Percentiles rank a stretch among this genome's conserved stretches.
Evolutionary conservation across 2,888 invertebrate species (phyloP).

Genomic region (Melangyna quadrimaculata): DNA sequence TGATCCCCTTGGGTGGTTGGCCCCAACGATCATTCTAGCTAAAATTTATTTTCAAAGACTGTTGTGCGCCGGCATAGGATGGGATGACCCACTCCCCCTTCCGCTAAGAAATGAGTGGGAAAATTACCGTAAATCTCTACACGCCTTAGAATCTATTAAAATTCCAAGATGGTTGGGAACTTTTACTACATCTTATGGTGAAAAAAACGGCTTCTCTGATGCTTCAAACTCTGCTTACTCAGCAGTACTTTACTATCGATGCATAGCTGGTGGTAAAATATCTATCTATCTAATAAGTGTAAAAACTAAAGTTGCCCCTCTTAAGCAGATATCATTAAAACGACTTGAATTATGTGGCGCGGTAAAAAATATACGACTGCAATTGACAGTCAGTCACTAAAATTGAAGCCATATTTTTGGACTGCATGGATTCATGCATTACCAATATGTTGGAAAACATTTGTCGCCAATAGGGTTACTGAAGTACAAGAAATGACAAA

Average conservation of each 20-base stretch:
- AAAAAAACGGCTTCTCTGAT: slow-evolving; percentile 45
- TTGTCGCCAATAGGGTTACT: not conserved
- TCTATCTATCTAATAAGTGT: not conserved
- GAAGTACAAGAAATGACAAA: not conserved
- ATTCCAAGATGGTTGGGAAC: slow-evolving; percentile 36
- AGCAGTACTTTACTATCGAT: slow-evolving; percentile 43
- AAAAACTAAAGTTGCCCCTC: slow-evolving; percentile 25
- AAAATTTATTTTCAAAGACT: not conserved
- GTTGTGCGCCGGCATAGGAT: not conserved
- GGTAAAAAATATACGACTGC: not conserved
- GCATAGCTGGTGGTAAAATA: not conserved
- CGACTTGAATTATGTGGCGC: slow-evolving; percentile 72
- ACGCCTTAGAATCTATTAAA: slow-evolving; percentile 2
- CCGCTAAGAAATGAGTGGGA: not conserved
- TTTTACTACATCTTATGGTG: not conserved
- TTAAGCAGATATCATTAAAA: slow-evolving; percentile 34
- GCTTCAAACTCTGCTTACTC: slow-evolving; percentile 45
- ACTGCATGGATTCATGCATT: slow-evolving; percentile 52
- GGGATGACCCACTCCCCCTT: slow-evolving; percentile 3
- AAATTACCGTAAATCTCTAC: not conserved
- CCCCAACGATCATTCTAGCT: not conserved
- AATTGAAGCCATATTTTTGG: not conserved
- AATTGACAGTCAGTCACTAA: not conserved
- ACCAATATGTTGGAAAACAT: slow-evolving; percentile 20
- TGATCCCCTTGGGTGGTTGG: not conserved